phyloP scores from a whole-genome alignment of 2,797 vertebrate species.

The Meriones psammophilus region DNA sequence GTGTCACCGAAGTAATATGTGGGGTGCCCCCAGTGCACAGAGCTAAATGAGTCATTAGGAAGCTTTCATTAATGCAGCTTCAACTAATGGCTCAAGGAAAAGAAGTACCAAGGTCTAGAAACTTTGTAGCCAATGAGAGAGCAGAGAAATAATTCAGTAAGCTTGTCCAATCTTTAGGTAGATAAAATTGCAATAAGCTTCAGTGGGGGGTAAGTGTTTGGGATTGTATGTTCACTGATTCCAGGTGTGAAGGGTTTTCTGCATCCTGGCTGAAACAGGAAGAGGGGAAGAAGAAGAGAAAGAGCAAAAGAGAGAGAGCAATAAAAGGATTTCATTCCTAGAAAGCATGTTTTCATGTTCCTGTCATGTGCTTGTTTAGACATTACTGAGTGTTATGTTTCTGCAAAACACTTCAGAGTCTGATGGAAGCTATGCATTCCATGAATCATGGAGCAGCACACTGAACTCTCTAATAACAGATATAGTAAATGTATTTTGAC shows the following conservation, averaged over 20 bases:
- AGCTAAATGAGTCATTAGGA: constrained; percentile 81
- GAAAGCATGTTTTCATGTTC: constrained; percentile 74
- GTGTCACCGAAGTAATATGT: constrained; percentile 66
- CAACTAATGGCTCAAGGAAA: constrained; percentile 79
- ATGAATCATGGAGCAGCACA: constrained; percentile 75
- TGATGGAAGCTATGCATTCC: constrained; percentile 81
- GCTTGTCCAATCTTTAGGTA: constrained; percentile 76
- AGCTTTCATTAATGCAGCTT: constrained; percentile 78
- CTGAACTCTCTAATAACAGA: constrained; percentile 71
- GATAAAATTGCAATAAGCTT: constrained; percentile 79
- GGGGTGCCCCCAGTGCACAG: constrained; percentile 52
- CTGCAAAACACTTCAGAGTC: constrained; percentile 83
- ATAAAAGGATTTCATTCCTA: constrained; percentile 59
- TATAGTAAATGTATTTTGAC: constrained; percentile 65
- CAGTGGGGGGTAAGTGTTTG: constrained; percentile 74
- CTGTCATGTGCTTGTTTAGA: constrained; percentile 83
- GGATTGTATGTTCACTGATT: constrained; percentile 30
- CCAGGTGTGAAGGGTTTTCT: constrained; percentile 75
- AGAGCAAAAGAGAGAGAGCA: constrained; percentile 29
- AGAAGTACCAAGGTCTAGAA: constrained; percentile 78
- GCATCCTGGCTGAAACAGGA: constrained; percentile 68
- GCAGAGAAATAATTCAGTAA: constrained; percentile 78
- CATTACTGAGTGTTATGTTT: constrained; percentile 82
- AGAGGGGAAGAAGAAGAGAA: constrained; percentile 35
- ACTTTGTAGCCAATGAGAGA: constrained; percentile 82